These are phyloP conservation scores for Rhabdophis nuchalis DNA, from an alignment of 2,797 vertebrate genomes.

Conservation along the genomic window DNA sequence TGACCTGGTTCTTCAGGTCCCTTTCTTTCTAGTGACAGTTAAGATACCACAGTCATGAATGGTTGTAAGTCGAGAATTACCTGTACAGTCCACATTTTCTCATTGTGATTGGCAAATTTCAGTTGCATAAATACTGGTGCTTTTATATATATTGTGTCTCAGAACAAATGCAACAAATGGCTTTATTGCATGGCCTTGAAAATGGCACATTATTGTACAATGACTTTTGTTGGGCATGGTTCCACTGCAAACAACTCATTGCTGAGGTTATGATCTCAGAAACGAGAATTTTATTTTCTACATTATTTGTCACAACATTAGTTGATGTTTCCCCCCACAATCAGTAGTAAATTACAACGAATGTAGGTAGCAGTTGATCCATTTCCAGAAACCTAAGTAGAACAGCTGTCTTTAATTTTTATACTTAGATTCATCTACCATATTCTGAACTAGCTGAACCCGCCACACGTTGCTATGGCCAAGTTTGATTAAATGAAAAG, in stretches of 20 bases:
- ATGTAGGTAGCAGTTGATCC: not conserved
- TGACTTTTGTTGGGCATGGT: not conserved
- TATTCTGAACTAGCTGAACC: too few species aligned
- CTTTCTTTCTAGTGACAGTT: not conserved
- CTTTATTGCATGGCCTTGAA: conserved; percentile 18
- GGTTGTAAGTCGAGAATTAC: not conserved
- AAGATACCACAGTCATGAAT: not conserved
- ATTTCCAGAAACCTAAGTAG: not conserved
- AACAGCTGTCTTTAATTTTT: not conserved
- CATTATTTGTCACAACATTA: not conserved
- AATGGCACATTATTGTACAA: conserved; percentile 10
- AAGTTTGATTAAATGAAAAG: too few species aligned
- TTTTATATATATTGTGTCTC: not conserved
- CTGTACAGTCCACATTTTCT: not conserved
- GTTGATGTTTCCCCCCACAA: not conserved
- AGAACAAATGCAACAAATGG: conserved; percentile 19
- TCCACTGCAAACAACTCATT: conserved; percentile 2
- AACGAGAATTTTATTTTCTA: not conserved
- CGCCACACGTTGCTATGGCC: too few species aligned
- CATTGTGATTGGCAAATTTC: not conserved
- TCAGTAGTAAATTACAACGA: not conserved
- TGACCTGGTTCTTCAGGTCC: not conserved
- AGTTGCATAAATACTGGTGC: not conserved
- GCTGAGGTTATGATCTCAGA: conserved; percentile 14
- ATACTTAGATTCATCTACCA: too few species aligned